These are phyloP conservation scores for Irena cyanogastra DNA, from an alignment of 2,113 vertebrate species.

Conservation along the genomic window DNA sequence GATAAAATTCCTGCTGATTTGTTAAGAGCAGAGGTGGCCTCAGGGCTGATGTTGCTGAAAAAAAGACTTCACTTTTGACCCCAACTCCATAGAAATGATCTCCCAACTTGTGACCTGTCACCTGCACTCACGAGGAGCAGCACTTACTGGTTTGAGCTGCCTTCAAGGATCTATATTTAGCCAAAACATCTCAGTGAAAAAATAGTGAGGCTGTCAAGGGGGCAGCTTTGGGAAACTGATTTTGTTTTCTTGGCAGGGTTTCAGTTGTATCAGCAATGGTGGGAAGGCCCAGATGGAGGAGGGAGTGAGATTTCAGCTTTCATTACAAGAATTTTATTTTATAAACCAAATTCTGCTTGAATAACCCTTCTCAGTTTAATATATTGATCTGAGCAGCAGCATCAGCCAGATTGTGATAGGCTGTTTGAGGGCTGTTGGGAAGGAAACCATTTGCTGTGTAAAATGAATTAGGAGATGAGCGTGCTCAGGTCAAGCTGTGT, in stretches of 20 bases:
- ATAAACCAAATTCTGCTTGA: not conserved
- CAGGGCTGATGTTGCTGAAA: not conserved
- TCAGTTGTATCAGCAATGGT: not conserved
- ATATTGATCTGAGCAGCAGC: not conserved
- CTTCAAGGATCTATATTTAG: not conserved
- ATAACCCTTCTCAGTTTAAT: not conserved
- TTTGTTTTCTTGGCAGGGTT: not conserved
- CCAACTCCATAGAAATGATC: not conserved
- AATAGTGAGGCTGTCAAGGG: accelerated
- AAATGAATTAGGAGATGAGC: not conserved
- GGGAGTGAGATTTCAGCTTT: not conserved
- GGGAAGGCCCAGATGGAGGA: not conserved
- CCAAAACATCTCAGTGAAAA: not conserved
- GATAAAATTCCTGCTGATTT: not conserved
- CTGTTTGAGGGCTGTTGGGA: not conserved
- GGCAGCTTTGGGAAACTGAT: not conserved
- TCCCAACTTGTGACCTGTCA: not conserved
- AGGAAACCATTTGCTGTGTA: not conserved
- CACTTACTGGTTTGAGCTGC: not conserved
- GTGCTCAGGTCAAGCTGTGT: not conserved
- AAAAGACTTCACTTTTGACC: not conserved
- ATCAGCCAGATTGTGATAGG: not conserved
- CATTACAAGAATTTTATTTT: not conserved
- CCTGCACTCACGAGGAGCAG: not conserved
- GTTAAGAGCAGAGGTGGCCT: not conserved